A percentile compares a stretch with the other conserved stretches of the same genome.
Evolutionary conservation across 2,113 vertebrate genomes (phyloP).

Genomic region (Odobenus rosmarus): DNA sequence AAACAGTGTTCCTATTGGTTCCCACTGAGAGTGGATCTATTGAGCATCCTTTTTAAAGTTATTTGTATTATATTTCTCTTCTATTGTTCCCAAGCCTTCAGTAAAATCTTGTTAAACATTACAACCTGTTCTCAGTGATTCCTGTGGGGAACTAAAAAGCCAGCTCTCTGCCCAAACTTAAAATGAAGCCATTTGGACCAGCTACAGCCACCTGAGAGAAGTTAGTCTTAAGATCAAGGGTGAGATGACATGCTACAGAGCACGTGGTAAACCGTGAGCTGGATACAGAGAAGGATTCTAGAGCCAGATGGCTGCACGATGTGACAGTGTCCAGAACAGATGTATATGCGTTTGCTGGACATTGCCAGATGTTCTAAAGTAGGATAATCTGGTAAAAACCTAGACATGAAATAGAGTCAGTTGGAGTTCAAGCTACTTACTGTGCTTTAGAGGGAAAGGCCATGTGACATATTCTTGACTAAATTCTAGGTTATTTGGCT

Average conservation of each 20-base stretch:
- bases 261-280: not conserved
- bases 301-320: not conserved
- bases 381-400: not conserved
- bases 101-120: slow-evolving; percentile 64
- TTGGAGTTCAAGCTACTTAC: not conserved
- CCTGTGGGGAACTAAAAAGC: not conserved
- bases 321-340: not conserved
- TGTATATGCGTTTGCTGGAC: not conserved
- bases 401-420: not conserved
- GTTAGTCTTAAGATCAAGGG: not conserved
- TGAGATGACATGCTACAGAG: not conserved
- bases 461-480: not conserved
- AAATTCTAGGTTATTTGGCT: not conserved
- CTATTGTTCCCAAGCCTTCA: slow-evolving; percentile 47
- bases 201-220: not conserved
- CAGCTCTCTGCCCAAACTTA: not conserved
- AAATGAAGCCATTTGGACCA: not conserved
- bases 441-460: not conserved
- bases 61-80: slow-evolving; percentile 27
- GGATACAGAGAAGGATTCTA: not conserved
- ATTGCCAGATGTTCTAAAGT: not conserved
- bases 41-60: not conserved
- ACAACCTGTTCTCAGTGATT: slow-evolving; percentile 43
- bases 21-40: rapidly evolving
- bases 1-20: not conserved